Conservation (phyloP, 2,113 vertebrate species). For the Blennius ocellaris region DNA sequence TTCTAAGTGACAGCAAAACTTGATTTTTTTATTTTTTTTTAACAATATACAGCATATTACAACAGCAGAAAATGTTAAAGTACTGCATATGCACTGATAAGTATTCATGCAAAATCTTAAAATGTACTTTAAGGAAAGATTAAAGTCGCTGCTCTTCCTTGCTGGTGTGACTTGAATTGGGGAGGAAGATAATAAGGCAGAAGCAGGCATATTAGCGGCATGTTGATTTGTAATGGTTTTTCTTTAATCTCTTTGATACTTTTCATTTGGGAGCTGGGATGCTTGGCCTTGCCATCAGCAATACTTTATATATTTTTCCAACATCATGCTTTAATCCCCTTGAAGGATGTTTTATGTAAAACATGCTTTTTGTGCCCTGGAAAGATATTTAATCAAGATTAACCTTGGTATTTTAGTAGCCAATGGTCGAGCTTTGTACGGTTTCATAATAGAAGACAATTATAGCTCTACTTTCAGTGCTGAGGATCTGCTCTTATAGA, state of each 20-base stretch:
- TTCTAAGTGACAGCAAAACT: constrained; percentile 27
- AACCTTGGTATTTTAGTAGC: constrained; percentile 81
- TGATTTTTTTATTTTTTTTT: too few relatives aligned
- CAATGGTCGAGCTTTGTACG: constrained; percentile 74
- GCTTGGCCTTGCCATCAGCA: constrained; percentile 79
- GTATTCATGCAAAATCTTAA: constrained; percentile 52
- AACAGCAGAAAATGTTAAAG: constrained; percentile 39
- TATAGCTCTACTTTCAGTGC: constrained; percentile 64
- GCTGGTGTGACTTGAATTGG: constrained; percentile 69
- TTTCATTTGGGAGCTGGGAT: constrained; percentile 72
- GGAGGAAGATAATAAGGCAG: constrained; percentile 65
- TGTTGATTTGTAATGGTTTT: constrained; percentile 75
- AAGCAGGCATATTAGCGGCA: constrained; percentile 65
- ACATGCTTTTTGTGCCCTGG: constrained; percentile 75
- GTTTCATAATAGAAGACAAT: constrained; percentile 77
- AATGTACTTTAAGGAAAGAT: constrained; percentile 59
- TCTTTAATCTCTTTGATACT: constrained; percentile 72
- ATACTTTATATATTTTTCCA: constrained; percentile 67
- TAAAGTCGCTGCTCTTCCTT: constrained; percentile 46
- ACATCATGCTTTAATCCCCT: constrained; percentile 64
- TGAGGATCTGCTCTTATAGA: constrained; percentile 57
- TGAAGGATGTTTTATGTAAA: constrained; percentile 81
- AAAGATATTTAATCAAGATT: constrained; percentile 81
- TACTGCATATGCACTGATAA: constrained; percentile 35
- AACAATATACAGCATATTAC: constrained; percentile 21